A percentile compares a stretch with the other conserved stretches of the same genome.
phyloP scores from a whole-genome alignment of 2,888 invertebrate genomes.

The Serrognathus titanus region DNA sequence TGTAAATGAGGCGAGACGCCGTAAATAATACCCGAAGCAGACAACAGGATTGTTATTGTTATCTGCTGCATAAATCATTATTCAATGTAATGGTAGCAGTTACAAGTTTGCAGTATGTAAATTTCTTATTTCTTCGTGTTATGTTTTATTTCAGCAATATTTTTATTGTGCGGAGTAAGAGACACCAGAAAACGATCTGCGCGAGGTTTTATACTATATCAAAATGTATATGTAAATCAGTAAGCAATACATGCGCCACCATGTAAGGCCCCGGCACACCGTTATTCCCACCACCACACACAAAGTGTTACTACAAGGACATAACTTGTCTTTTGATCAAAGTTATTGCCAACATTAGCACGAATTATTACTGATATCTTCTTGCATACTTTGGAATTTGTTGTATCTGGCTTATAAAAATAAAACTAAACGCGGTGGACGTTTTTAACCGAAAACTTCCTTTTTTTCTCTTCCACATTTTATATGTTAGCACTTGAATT shows the following conservation, averaged over 20 bases:
- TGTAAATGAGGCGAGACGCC: too few species aligned
- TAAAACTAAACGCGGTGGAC: background rate
- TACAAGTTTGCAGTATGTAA: conserved; percentile 19
- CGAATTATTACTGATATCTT: conserved; percentile 43
- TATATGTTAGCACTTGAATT: too few species aligned
- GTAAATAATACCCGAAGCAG: background rate
- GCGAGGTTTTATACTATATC: conserved; percentile 13
- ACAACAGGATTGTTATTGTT: conserved; percentile 1
- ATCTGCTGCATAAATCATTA: background rate
- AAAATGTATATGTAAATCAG: conserved; percentile 35
- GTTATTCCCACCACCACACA: conserved; percentile 39
- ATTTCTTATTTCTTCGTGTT: conserved; percentile 12
- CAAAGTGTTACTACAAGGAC: conserved; percentile 39
- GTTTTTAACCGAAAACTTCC: background rate
- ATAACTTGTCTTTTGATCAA: conserved; percentile 38
- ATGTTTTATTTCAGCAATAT: conserved; percentile 12
- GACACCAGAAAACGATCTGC: background rate
- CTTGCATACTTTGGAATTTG: conserved; percentile 31
- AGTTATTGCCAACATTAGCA: conserved; percentile 45
- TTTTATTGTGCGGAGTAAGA: background rate
- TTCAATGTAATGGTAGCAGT: conserved; percentile 20
- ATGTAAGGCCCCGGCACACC: conserved; percentile 23
- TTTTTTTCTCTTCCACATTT: too few species aligned
- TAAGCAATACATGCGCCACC: conserved; percentile 34
- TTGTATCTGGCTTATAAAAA: background rate